Evolutionary conservation across 2,888 invertebrate genomes (phyloP).

Genomic region (Nemurella pictetii): DNA sequence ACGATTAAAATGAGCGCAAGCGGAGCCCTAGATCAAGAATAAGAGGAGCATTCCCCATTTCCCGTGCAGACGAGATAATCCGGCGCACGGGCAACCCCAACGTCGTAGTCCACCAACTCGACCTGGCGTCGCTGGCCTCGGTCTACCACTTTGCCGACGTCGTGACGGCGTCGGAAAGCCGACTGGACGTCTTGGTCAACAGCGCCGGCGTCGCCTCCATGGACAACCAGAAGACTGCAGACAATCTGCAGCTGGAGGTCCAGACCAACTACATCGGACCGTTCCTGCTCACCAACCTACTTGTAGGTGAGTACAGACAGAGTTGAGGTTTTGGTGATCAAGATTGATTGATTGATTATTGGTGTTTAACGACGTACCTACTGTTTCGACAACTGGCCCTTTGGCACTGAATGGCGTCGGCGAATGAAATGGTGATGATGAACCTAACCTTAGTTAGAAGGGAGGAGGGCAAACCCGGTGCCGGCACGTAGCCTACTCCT

Average conservation of each 20-base stretch:
- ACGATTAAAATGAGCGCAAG: too few relatives aligned
- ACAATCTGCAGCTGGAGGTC: constrained; percentile 86
- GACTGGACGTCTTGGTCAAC: constrained; percentile 81
- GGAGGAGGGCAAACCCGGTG: too few relatives aligned
- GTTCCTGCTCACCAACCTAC: constrained; percentile 86
- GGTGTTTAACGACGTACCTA: too few relatives aligned
- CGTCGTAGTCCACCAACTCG: constrained; percentile 72
- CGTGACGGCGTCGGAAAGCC: constrained; percentile 70
- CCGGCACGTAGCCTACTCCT: too few relatives aligned
- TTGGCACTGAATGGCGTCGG: too few relatives aligned
- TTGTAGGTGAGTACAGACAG: constrained; percentile 60
- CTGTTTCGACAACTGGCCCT: too few relatives aligned
- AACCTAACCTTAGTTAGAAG: too few relatives aligned
- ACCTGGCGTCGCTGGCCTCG: constrained; percentile 75
- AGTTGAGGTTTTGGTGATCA: too few relatives aligned
- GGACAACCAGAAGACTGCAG: constrained; percentile 70
- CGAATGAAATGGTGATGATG: too few relatives aligned
- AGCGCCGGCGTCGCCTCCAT: constrained; percentile 84
- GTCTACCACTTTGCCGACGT: constrained; percentile 82
- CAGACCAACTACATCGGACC: constrained; percentile 94
- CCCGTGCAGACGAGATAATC: constrained; percentile 72
- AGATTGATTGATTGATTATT: too few relatives aligned
- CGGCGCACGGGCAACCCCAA: constrained; percentile 71
- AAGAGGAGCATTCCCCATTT: too few relatives aligned
- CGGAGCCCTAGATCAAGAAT: too few relatives aligned